phyloP scores from a whole-genome alignment of 2,797 vertebrate species.

The Sardinella longiceps region DNA sequence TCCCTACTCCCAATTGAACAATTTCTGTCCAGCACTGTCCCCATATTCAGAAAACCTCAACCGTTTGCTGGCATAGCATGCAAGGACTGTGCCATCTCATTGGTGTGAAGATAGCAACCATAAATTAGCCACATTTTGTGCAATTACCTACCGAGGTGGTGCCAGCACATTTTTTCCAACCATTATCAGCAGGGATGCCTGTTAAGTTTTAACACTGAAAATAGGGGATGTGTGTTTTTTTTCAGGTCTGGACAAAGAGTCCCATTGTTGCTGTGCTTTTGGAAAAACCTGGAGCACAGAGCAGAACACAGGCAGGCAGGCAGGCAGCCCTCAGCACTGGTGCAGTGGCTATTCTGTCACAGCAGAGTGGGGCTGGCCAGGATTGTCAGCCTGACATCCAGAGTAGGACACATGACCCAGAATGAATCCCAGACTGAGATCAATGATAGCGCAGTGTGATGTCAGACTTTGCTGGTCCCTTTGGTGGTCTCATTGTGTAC shows the following conservation, averaged over 20 bases:
- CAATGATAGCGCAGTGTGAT: not conserved
- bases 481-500: slow-evolving; percentile 68
- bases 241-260: slow-evolving; percentile 46
- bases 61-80: slow-evolving; percentile 24
- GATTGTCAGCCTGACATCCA: not conserved
- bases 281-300: slow-evolving; percentile 27
- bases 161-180: slow-evolving; percentile 55
- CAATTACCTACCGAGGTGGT: slow-evolving; percentile 44
- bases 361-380: not conserved
- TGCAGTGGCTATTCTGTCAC: not conserved
- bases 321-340: not conserved
- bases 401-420: not conserved
- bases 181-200: slow-evolving; percentile 54
- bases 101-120: slow-evolving; percentile 41
- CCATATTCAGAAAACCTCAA: slow-evolving; percentile 21
- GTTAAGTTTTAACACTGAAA: slow-evolving; percentile 41
- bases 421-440: slow-evolving; percentile 34
- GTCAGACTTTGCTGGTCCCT: slow-evolving; percentile 48
- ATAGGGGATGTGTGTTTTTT: slow-evolving; percentile 48
- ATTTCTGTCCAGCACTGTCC: slow-evolving; percentile 28
- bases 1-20: not conserved
- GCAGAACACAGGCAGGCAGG: not conserved
- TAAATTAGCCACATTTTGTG: slow-evolving; percentile 50
- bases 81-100: slow-evolving; percentile 37
- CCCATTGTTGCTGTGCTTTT: slow-evolving; percentile 44